Base-by-base conservation (phyloP, 2,113 vertebrate species). In the Tympanuchus pallidicinctus region DNA sequence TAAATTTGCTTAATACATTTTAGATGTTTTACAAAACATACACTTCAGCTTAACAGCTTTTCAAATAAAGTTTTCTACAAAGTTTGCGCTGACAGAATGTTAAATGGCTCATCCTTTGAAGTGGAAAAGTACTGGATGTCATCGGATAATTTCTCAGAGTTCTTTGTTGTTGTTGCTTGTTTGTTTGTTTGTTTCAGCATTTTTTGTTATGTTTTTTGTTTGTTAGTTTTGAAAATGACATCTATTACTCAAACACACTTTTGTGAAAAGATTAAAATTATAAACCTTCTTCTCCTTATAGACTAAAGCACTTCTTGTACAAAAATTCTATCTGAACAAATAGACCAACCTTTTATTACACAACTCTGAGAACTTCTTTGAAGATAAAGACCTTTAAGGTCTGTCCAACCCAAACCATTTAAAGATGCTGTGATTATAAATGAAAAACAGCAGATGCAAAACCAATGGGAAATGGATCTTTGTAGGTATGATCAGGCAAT, bases 261-360 rank as follows among this genome's bases (percentile, higher is more conserved):
- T 91, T 38, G 8, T 71, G 56, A 83, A 48, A 50, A 47, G 10
- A 30, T 81, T 4, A 78, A 21, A 56, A 48, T 66, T 50, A 36
- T 8, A 79, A 71, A 56, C 6, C 5, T 80, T 32, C 27, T 82
- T 17, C 30, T 5, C 1, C 45, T 64, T 42, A 36, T 3, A 82
- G 32, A 40, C 5, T 27, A 47, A 86, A 86, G 7, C 5, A 19
- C 36, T 27, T 38, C 40, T 81, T 83, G 18, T 67, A 22, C 5
- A 52, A 72, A 27, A 70, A 64, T 11, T 32, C 61, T 54, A 13
- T 10, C 7, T 24, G 70, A 77, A 54, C 10, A 72, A 70, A 15
- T 19, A 16, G 9, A 21, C 6, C 36, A 43, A 4, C 3, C 40
- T 77, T 25, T 7, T 40, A 24, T 40, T 42, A 25, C 1, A 0